Base-by-base conservation (phyloP, 1,140 invertebrate genomes). In the Cydia amplana region DNA sequence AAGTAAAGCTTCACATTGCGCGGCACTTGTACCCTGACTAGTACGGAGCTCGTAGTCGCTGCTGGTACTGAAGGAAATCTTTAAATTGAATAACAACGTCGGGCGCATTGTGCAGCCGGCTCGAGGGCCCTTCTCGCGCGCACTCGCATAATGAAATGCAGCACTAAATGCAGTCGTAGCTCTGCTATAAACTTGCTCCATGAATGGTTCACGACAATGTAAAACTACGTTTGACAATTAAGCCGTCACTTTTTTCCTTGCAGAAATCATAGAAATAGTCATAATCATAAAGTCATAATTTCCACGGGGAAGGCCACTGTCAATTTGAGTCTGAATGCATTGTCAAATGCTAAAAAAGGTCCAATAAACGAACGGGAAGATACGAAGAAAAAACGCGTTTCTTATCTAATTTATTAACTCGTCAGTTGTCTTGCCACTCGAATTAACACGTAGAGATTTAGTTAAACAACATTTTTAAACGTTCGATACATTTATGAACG, bases 1-100 rank as follows among this genome's bases (percentile, higher is more conserved):
- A 7, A 2, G 28, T 36, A 40, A 10, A 40, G 65, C 16, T 70
- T 70, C 32, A 40, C 65, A 20, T 70, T 70, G 32, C 64, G 14
- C 32, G 25, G 32, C 65, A 70, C 65, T 70, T 70, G 65, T 70
- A 16, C 65, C 32, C 16, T 5, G 28, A 70, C 65, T 70, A 20
- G 65, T 70, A 6, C 65, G 65, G 65, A 20, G n/a, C 32, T 70
- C 20, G 32, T 5, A 36, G 28, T 40, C 14, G 9, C 16, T 74
- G 73, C 67, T 46, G 60, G 70, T 64, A 73, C 72, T 76, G 70
- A 75, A 51, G 73, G 60, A 79, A 76, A 64, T 70, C 72, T 73
- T 79, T 51, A 73, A 74, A 79, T 79, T 76, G 75, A 79, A 76
- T 74, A 70, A 70, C 65, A 70, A 70, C 28, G 28, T 40, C 28